These are phyloP conservation scores for Balaeniceps rex DNA, from an alignment of 2,113 vertebrate genomes.

Conservation along the genomic window DNA sequence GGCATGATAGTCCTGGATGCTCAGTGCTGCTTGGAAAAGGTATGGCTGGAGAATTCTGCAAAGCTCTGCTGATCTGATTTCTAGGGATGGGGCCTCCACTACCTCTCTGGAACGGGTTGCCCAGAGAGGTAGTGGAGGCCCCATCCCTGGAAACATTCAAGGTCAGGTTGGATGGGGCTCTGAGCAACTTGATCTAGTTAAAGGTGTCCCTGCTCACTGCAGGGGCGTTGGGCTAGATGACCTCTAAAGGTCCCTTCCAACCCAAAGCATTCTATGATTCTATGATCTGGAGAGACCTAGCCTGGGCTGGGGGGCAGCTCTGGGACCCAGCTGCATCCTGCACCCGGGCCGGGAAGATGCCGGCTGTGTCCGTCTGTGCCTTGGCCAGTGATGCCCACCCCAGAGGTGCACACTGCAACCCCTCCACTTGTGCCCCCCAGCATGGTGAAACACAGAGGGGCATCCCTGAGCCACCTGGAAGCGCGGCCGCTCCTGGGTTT, in stretches of 20 bases:
- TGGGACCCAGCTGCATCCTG: not conserved
- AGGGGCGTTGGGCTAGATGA: too few relatives aligned
- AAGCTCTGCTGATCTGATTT: not conserved
- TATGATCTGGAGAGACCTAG: not conserved
- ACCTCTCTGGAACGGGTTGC: too few relatives aligned
- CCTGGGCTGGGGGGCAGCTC: not conserved
- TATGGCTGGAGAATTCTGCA: not conserved
- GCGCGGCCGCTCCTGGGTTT: not conserved
- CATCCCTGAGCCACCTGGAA: not conserved
- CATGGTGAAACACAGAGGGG: not conserved
- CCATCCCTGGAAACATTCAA: too few relatives aligned
- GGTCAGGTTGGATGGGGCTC: too few relatives aligned
- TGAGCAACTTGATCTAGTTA: too few relatives aligned
- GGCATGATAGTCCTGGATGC: not conserved
- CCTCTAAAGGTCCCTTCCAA: too few relatives aligned
- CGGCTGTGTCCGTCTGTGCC: not conserved
- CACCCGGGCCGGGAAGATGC: fast-evolving
- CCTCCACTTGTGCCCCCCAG: fast-evolving
- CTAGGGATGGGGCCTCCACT: too few relatives aligned
- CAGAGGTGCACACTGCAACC: not conserved
- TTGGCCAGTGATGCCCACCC: not conserved
- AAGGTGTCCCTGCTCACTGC: too few relatives aligned
- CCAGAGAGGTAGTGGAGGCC: too few relatives aligned
- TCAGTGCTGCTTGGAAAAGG: not conserved
- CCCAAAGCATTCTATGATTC: too few relatives aligned